phyloP scores from a whole-genome alignment of 2,797 vertebrate genomes.

The Odontamblyopus rebecca region DNA sequence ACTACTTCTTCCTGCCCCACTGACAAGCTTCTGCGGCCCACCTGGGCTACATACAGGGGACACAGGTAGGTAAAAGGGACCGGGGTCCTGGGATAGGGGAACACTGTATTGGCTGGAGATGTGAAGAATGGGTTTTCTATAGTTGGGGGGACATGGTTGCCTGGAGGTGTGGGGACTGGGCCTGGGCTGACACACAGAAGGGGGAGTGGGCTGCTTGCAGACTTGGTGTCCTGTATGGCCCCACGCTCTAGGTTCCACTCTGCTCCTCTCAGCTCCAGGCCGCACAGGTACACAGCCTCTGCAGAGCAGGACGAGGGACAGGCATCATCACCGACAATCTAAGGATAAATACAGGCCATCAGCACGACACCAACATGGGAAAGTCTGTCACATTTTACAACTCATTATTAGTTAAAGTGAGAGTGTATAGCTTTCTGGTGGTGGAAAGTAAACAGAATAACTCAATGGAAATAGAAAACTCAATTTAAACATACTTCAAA shows the following conservation, averaged over 20 bases:
- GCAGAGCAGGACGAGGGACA: slow-evolving; percentile 29
- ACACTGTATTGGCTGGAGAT: no score
- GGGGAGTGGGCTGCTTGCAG: slow-evolving; percentile 70
- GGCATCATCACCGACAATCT: slow-evolving; percentile 64
- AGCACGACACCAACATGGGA: background rate
- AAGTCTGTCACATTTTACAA: no score
- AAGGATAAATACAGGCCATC: background rate
- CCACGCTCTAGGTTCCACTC: slow-evolving; percentile 73
- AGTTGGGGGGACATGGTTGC: background rate
- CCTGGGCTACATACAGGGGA: background rate
- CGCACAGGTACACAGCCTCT: slow-evolving; percentile 71
- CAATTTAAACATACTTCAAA: no score
- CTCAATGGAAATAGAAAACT: no score
- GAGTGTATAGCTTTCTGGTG: no score
- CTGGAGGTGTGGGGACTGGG: background rate
- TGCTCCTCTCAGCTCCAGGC: slow-evolving; percentile 79
- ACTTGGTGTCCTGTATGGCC: slow-evolving; percentile 66
- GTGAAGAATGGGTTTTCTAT: no score
- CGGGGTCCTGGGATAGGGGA: no score
- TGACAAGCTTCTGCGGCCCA: background rate
- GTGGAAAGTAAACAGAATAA: no score
- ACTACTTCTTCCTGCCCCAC: background rate
- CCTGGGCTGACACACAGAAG: slow-evolving; percentile 63
- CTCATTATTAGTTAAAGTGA: no score
- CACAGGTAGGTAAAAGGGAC: background rate